Percentiles rank a stretch among this genome's conserved stretches.
phyloP scores from a whole-genome alignment of 2,113 vertebrate species.

The Suncus etruscus region DNA sequence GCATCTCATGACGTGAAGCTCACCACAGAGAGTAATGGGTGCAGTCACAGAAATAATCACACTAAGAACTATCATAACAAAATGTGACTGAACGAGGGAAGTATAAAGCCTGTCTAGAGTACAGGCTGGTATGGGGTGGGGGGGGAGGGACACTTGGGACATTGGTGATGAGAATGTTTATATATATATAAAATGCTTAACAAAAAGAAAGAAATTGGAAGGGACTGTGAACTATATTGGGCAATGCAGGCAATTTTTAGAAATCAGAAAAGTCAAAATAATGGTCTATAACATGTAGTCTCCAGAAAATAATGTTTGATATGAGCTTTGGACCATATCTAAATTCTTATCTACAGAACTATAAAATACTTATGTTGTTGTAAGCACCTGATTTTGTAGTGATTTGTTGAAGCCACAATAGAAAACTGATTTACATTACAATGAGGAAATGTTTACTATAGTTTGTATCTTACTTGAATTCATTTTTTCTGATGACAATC shows the following conservation, averaged over 20 bases:
- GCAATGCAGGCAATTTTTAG: neutral
- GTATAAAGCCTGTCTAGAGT: no score
- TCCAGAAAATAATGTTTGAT: neutral
- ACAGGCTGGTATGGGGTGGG: no score
- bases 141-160: no score
- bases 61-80: no score
- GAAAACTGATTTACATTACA: constrained; percentile 3
- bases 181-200: no score
- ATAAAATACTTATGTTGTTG: neutral
- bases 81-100: no score
- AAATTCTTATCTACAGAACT: neutral
- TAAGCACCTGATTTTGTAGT: neutral
- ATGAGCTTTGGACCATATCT: neutral
- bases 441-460: constrained; percentile 16
- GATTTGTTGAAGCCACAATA: neutral
- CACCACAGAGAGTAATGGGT: no score
- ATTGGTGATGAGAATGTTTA: no score
- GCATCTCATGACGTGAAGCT: no score
- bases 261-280: constrained; percentile 14
- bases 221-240: neutral
- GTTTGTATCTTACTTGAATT: constrained; percentile 12
- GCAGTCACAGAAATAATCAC: no score
- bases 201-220: constrained; percentile 16
- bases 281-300: neutral
- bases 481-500: no score